These are phyloP conservation scores for Ormyrus pomaceus DNA, from an alignment of 2,888 invertebrate species.

Conservation along the genomic window DNA sequence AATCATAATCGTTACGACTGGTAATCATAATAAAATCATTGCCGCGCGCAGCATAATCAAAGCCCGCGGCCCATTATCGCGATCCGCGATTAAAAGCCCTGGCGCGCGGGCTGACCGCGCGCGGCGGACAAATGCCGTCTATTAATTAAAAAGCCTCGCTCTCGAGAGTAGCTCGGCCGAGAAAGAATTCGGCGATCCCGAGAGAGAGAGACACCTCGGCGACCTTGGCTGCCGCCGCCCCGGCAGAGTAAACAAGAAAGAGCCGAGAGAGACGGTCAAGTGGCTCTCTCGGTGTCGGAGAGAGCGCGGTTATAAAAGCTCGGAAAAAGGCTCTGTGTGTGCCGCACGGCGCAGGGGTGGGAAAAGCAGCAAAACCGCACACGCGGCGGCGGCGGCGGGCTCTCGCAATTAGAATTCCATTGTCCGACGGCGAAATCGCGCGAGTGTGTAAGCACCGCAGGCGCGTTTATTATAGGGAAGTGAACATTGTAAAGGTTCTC, in stretches of 20 bases:
- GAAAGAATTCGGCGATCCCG: too few species aligned
- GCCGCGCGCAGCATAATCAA: background rate
- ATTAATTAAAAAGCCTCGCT: too few species aligned
- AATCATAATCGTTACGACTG: slow-evolving; percentile 12
- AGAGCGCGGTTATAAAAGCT: background rate
- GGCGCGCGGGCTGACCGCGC: too few species aligned
- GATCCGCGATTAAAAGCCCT: background rate
- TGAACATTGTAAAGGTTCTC: background rate
- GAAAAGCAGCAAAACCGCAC: background rate
- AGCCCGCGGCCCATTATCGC: slow-evolving; percentile 1
- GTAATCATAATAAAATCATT: slow-evolving; percentile 17
- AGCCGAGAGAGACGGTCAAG: too few species aligned
- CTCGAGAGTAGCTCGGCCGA: background rate
- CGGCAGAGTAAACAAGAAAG: too few species aligned
- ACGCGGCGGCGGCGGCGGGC: background rate
- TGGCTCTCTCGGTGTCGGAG: too few species aligned
- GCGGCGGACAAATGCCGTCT: too few species aligned
- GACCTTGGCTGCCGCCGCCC: too few species aligned
- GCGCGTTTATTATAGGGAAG: slow-evolving; percentile 20
- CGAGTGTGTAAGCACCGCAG: slow-evolving; percentile 7
- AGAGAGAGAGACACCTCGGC: too few species aligned
- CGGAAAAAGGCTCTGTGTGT: background rate
- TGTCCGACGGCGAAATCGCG: slow-evolving; percentile 8
- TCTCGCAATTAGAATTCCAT: slow-evolving; percentile 24
- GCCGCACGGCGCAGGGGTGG: background rate